Base-by-base conservation (phyloP, 2,888 invertebrate genomes). In the Leucophenga maculata region DNA sequence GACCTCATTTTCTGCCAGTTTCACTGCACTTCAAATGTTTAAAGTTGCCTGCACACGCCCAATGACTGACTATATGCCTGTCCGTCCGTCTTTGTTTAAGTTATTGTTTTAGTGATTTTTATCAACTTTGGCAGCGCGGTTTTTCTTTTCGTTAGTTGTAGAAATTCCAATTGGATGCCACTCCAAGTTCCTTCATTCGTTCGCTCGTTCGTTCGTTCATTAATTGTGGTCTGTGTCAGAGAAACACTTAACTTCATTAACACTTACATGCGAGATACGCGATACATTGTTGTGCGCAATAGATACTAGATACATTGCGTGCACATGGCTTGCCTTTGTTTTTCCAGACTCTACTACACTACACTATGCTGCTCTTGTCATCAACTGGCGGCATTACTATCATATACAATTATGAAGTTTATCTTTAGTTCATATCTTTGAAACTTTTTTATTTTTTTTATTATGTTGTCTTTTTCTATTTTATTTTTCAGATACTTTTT, bases 241-340 rank as follows among this genome's bases (percentile, higher is more conserved):
- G 78, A 75, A 80, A 80, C 82, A 81, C 82, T 80, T 80, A 80
- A 78, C 82, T 80, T 81, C 80, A 80, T 80, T 81, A 80, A 80
- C 80, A 80, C 80, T 80, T 81, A 81, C 80, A 81, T 79, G 82
- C 75, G 74, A 81, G 78, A 80, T 79, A 78, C 73, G 78, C n/a
- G 72, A 74, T 71, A 72, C 67, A 39, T 60, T 39, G 50, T 16
- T n/a, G 16, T 50, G 14, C 16, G 6, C 6, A 16, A 26, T 26
- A 50, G 16, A 50, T 18, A 50, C 50, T 50, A 50, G 3, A 50
- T 50, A 50, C 50, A 50, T 11, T 26, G 26, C 26, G 26, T 26
- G 26, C 26, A 26, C 26, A 3, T 26, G 26, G 26, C 26, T 13
- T 50, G 50, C 50, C 50, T 50, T 50, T 50, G 16, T 50, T 18